phyloP scores from a whole-genome alignment of 1,140 invertebrate genomes.

The Conus ventricosus region DNA sequence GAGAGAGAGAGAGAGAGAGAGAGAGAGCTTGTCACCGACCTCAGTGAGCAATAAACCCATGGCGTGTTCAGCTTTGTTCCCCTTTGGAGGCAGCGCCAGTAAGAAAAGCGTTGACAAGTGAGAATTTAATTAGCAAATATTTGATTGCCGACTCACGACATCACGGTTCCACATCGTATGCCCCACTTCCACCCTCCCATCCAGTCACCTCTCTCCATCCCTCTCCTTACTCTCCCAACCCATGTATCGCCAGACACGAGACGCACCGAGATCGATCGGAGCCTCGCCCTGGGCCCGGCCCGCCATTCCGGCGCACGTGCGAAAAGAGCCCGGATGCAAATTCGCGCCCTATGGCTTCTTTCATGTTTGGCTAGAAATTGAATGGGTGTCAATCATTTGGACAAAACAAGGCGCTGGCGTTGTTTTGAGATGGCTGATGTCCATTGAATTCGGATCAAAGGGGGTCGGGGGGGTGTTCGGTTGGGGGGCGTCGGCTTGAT shows the following conservation, averaged over 20 bases:
- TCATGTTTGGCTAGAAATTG: constrained; percentile 38
- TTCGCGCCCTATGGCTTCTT: constrained; percentile 25
- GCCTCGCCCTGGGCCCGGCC: not conserved
- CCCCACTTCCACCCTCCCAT: not conserved
- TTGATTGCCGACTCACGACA: constrained; percentile 32
- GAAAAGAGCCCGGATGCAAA: constrained; percentile 32
- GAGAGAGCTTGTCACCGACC: too few species aligned
- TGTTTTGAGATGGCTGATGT: constrained; percentile 21
- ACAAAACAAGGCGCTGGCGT: constrained; percentile 25
- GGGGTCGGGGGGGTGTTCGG: not conserved
- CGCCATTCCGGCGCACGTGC: constrained; percentile 31
- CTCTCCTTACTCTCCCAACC: not conserved
- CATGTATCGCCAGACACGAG: not conserved
- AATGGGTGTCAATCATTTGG: constrained; percentile 32
- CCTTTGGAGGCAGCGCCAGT: not conserved
- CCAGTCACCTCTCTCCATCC: not conserved
- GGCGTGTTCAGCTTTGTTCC: constrained; percentile 15
- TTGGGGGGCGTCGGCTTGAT: not conserved
- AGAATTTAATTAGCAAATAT: constrained; percentile 36
- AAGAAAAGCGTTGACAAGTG: constrained; percentile 13
- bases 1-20: too few species aligned
- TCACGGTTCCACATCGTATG: not conserved
- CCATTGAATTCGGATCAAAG: constrained; percentile 20
- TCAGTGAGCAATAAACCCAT: not conserved
- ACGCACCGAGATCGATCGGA: not conserved